Base-by-base conservation (phyloP, 37 sponge, comb jelly and placozoan species). In the Petrosia ficiformis region DNA sequence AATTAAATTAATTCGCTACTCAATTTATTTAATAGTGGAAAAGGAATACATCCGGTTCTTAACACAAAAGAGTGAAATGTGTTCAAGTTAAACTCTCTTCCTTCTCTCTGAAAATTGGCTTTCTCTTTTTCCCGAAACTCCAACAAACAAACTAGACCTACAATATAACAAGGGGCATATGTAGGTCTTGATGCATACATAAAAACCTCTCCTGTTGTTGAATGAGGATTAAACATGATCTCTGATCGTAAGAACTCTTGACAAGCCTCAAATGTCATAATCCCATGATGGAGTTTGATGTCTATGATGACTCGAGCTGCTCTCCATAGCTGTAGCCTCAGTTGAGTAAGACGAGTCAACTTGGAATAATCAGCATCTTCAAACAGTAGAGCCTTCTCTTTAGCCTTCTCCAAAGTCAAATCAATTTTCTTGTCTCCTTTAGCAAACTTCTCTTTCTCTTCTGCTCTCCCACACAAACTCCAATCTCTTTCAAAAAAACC, bases 231-330 rank as follows among this genome's bases (percentile, higher is more conserved):
- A 58, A 86, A 86, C 80, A 75, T 67, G 19, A 86, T 72, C 59
- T 86, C 86, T 1, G 36, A 32, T 38, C 70, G 71, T 1, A 86
- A 76, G 67, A 86, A 79, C 37, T 79, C 69, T 10, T 39, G 69
- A 35, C 80, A 79, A 21, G 68, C 70, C 28, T 72, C 75, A 74
- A 86, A 67, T 1, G 80, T 57, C 59, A 86, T 24, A 29, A 68
- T 28, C 0, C 80, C 76, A 11, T 48, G 66, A 72, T 86, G 79
- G 33, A 86, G 32, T 76, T 79, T 86, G 22, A 80, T 73, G 60
- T 86, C 86, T 6, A 86, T 36, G 38, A 86, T 86, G 22, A 86
- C 39, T 33, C 86, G 71, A n/a, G 86, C 86, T 42, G 86, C 80
- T 60, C 86, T 67, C 86, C 86, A 86, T 22, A 86, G 86, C 21